Conservation (phyloP, 2,888 invertebrate species). For the Acleris holmiana region DNA sequence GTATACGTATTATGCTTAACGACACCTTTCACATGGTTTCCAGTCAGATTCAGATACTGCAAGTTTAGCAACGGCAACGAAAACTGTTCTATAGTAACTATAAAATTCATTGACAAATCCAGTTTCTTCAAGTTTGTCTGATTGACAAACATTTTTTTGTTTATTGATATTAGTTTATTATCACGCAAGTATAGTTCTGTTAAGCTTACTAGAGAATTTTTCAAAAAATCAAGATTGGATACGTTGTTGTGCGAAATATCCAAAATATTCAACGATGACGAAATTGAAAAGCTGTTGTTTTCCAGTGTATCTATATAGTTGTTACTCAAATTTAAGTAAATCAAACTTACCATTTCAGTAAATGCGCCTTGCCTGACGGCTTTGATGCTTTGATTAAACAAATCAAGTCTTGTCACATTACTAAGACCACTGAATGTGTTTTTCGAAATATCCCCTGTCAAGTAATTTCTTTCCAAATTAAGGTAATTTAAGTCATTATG, state of each 20-base stretch:
- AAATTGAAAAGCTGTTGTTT: slow-evolving; percentile 53
- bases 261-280: slow-evolving; percentile 49
- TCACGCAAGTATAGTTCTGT: slow-evolving; percentile 60
- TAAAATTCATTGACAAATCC: slow-evolving; percentile 66
- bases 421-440: slow-evolving; percentile 60
- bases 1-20: slow-evolving; percentile 59
- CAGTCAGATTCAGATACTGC: slow-evolving; percentile 61
- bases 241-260: slow-evolving; percentile 67
- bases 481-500: slow-evolving; percentile 55
- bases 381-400: slow-evolving; percentile 58
- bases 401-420: slow-evolving; percentile 53
- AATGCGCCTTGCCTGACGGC: slow-evolving; percentile 58
- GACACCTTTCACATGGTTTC: slow-evolving; percentile 57
- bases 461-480: slow-evolving; percentile 61
- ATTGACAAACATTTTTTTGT: slow-evolving; percentile 51
- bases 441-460: slow-evolving; percentile 55
- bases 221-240: slow-evolving; percentile 55
- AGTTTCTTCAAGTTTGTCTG: slow-evolving; percentile 57
- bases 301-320: slow-evolving; percentile 59
- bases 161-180: slow-evolving; percentile 56
- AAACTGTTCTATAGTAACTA: slow-evolving; percentile 55
- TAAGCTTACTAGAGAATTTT: slow-evolving; percentile 52
- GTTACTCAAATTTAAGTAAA: slow-evolving; percentile 60
- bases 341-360: slow-evolving; percentile 49
- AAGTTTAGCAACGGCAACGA: slow-evolving; percentile 63